These are phyloP conservation scores for Bubalus kerabau DNA, from an alignment of 2,113 vertebrate genomes.

Conservation along the genomic window DNA sequence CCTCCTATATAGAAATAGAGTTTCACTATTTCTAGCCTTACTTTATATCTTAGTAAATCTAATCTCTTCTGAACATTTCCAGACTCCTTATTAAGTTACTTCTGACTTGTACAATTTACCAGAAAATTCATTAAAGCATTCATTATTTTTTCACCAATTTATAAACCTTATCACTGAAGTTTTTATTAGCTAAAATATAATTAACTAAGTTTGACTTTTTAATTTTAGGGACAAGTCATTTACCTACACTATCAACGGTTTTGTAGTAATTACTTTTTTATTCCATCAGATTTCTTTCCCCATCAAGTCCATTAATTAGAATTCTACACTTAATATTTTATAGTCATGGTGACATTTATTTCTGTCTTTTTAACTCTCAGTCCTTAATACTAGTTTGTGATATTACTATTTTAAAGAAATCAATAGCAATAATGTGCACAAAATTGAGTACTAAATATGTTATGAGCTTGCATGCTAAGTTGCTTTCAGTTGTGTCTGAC, in stretches of 20 bases:
- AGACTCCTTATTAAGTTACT: slow-evolving; percentile 72
- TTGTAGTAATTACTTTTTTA: slow-evolving; percentile 77
- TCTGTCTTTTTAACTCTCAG: slow-evolving; percentile 59
- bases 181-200: slow-evolving; percentile 79
- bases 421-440: slow-evolving; percentile 14
- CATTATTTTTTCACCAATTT: slow-evolving; percentile 81
- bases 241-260: slow-evolving; percentile 76
- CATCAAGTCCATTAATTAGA: slow-evolving; percentile 69
- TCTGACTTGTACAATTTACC: slow-evolving; percentile 75
- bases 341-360: slow-evolving; percentile 52
- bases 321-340: slow-evolving; percentile 53
- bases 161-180: slow-evolving; percentile 71
- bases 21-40: slow-evolving; percentile 52
- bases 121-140: slow-evolving; percentile 78
- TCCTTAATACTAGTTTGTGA: slow-evolving; percentile 38
- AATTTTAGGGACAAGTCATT: slow-evolving; percentile 74
- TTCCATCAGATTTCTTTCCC: slow-evolving; percentile 63
- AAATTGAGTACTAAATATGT: not conserved
- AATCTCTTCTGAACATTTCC: slow-evolving; percentile 71
- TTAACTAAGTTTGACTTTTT: slow-evolving; percentile 78
- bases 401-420: slow-evolving; percentile 29
- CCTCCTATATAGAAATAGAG: not conserved
- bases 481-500: not conserved
- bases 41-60: slow-evolving; percentile 65
- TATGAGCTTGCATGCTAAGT: not conserved